These are phyloP conservation scores for Amphiprion ocellaris DNA, from an alignment of 2,113 vertebrate species.

Conservation along the genomic window DNA sequence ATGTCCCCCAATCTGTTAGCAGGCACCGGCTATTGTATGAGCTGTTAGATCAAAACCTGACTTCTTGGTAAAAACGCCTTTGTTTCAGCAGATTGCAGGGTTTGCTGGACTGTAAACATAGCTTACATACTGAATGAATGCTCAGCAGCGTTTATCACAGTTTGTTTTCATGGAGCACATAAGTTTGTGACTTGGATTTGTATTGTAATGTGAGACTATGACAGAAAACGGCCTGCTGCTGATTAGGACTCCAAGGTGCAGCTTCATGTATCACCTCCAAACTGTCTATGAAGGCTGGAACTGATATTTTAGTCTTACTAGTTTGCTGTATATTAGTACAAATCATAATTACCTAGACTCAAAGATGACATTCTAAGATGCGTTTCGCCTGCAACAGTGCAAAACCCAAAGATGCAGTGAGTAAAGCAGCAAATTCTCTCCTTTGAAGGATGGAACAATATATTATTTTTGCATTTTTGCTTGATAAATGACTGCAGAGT, in stretches of 20 bases:
- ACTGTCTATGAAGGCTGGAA: not conserved
- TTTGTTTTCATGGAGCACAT: not conserved
- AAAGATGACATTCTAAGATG: not conserved
- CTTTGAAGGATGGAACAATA: not conserved
- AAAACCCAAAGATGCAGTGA: not conserved
- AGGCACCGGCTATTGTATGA: constrained; percentile 17
- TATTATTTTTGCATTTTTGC: not conserved
- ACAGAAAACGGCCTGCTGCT: not conserved
- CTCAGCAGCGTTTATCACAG: not conserved
- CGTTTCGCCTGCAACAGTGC: not conserved
- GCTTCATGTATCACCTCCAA: not conserved
- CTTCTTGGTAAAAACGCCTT: not conserved
- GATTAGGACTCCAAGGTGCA: not conserved
- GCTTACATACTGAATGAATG: not conserved
- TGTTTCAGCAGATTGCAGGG: constrained; percentile 1
- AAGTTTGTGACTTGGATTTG: not conserved
- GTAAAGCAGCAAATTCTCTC: not conserved
- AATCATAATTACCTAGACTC: no score
- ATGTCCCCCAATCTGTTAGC: constrained; percentile 73
- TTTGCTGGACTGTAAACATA: not conserved
- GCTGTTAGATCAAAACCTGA: constrained; percentile 22
- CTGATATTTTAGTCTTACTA: not conserved
- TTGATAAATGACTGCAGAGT: not conserved
- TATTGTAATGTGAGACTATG: not conserved
- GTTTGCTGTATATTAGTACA: no score